Evolutionary conservation across 2,888 invertebrate genomes (phyloP).

Genomic region (Andricus curvator): DNA sequence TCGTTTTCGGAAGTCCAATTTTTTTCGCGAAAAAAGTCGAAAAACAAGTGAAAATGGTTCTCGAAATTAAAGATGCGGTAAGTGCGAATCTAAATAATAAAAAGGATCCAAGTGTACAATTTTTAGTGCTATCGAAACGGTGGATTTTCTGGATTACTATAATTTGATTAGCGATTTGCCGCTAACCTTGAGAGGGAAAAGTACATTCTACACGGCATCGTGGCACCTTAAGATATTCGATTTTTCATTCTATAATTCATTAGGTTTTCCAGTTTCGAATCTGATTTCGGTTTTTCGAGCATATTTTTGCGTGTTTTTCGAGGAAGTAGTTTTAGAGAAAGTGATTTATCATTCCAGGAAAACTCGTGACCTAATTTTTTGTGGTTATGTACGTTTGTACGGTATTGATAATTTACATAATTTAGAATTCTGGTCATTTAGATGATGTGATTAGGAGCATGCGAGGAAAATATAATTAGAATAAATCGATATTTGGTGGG

Average conservation of each 20-base stretch:
- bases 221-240: constrained; percentile 2
- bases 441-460: not conserved
- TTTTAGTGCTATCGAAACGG: not conserved
- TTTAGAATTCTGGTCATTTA: not conserved
- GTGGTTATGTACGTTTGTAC: not conserved
- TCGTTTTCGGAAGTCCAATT: not conserved
- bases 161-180: not conserved
- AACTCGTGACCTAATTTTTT: constrained; percentile 7
- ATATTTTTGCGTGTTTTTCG: not conserved
- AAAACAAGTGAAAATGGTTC: constrained; percentile 27
- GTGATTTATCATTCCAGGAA: not conserved
- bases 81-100: not conserved
- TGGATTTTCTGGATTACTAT: not conserved
- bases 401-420: not conserved
- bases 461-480: not conserved
- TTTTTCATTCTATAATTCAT: not conserved
- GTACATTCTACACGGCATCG: not conserved
- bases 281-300: not conserved
- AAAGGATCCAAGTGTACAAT: not conserved
- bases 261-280: not conserved
- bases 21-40: not conserved
- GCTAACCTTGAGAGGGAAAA: constrained; percentile 32
- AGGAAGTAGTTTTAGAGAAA: not conserved
- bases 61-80: not conserved
- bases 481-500: not conserved